These are phyloP conservation scores for Ichneumon xanthorius DNA, from an alignment of 2,888 invertebrate species.

Conservation along the genomic window DNA sequence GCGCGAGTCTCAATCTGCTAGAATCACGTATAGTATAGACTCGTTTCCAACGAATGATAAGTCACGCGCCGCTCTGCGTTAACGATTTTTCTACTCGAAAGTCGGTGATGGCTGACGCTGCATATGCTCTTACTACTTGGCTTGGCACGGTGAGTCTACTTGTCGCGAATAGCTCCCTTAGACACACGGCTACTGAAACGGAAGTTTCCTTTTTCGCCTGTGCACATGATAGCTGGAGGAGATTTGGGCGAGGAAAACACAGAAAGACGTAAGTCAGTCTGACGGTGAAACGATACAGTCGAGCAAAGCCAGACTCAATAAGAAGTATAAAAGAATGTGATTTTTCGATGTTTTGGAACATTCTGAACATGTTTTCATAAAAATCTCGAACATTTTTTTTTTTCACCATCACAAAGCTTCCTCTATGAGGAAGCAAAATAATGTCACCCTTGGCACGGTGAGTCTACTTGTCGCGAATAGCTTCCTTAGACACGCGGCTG, in stretches of 20 bases:
- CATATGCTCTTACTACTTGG: constrained; percentile 44
- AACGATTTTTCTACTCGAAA: constrained; percentile 31
- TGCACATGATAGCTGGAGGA: neutral
- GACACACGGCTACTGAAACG: neutral
- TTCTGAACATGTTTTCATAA: no score
- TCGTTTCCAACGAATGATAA: neutral
- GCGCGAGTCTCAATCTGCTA: neutral
- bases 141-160: constrained; percentile 20
- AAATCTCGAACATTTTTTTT: no score
- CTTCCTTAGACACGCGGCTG: neutral
- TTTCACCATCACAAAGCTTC: no score
- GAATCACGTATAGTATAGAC: neutral
- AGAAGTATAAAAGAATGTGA: no score
- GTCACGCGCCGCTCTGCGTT: constrained; percentile 15
- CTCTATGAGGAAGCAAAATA: no score
- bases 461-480: constrained; percentile 1
- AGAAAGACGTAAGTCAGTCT: no score
- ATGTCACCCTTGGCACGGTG: neutral
- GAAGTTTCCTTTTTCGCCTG: neutral
- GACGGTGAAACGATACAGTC: no score
- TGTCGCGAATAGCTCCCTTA: neutral
- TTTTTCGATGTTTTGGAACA: no score
- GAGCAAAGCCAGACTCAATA: no score
- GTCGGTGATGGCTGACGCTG: constrained; percentile 24
- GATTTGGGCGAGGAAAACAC: no score